A percentile compares a stretch with the other conserved stretches of the same genome.
phyloP scores from a whole-genome alignment of 2,113 vertebrate genomes.

The Oreotragus oreotragus region DNA sequence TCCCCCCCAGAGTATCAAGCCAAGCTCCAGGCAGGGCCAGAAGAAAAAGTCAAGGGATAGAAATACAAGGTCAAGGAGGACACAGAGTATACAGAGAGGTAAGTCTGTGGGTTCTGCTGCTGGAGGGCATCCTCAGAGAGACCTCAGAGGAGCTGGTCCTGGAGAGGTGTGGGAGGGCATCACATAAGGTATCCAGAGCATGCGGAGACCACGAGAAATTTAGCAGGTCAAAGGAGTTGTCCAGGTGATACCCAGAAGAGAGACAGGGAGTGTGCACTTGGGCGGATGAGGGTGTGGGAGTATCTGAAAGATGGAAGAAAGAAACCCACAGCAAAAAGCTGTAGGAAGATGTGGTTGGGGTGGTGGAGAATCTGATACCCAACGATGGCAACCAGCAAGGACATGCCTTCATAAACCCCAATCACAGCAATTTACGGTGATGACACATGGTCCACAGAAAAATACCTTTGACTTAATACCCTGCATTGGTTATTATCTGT shows the following conservation, averaged over 20 bases:
- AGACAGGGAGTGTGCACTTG: not conserved
- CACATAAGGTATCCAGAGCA: not conserved
- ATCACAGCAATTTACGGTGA: rapidly evolving
- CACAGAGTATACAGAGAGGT: rapidly evolving
- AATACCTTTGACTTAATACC: not conserved
- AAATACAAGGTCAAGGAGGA: not conserved
- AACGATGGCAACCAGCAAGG: not conserved
- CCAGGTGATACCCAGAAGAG: not conserved
- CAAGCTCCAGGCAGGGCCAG: not conserved
- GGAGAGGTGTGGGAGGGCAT: too few relatives aligned
- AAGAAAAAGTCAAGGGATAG: not conserved
- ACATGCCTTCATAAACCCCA: not conserved
- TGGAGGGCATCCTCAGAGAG: too few relatives aligned
- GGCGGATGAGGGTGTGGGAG: not conserved
- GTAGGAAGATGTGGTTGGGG: rapidly evolving
- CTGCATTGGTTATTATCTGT: not conserved
- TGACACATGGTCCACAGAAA: not conserved
- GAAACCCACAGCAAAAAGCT: not conserved
- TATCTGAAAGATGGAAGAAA: not conserved
- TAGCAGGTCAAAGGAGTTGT: not conserved
- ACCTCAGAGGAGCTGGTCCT: too few relatives aligned
- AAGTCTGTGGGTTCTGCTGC: rapidly evolving
- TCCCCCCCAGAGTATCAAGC: not conserved
- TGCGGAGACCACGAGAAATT: rapidly evolving
- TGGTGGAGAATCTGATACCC: not conserved